Base-by-base conservation (phyloP, 1,140 invertebrate species). In the Orius insidiosus region DNA sequence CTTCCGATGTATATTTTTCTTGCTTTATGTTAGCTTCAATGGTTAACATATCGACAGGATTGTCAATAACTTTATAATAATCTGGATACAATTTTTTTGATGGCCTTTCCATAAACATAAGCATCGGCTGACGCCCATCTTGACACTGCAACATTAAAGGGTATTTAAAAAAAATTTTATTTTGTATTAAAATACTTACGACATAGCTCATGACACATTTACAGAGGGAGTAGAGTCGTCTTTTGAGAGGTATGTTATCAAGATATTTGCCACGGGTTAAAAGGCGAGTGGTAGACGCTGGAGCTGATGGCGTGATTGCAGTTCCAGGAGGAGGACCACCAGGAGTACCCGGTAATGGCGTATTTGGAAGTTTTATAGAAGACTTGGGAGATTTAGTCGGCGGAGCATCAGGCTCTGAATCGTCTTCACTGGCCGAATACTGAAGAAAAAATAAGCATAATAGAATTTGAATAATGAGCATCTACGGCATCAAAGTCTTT, bases 31-130 rank as follows among this genome's bases (percentile, higher is more conserved):
- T 94, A 11, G 74, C 65, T 58, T 94, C 85, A 58, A 97, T 95
- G 19, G 80, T 87, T 32, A 87, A 71, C 80, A 97, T 89, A 61
- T 96, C 92, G 48, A 96, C 94, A 0, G 93, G 93, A 54, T 86
- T 82, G 31, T 78, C 71, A 48, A 97, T 97, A 1, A 96, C 78
- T 36, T 89, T 79, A 64, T 95, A 96, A 63, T 96, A 96, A 60
- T 94, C 90, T 0, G 92, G 87, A 64, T 96, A 97, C 13, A 90
- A 66, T 61, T 94, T 93, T 57, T 87, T 89, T 1, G 85, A 92
- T 3, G 94, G 94, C 59, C 95, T 88, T 61, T 93, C 87, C 81
- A 97, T 85, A 59, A 98, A 98, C 54, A 87, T 75, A 34, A 87
- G 65, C 65, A 94, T 87, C 1, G 89, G 79, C 48, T 84, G 76